These are phyloP conservation scores for Copidosoma floridanum DNA, from an alignment of 1,140 invertebrate species.

Conservation along the genomic window DNA sequence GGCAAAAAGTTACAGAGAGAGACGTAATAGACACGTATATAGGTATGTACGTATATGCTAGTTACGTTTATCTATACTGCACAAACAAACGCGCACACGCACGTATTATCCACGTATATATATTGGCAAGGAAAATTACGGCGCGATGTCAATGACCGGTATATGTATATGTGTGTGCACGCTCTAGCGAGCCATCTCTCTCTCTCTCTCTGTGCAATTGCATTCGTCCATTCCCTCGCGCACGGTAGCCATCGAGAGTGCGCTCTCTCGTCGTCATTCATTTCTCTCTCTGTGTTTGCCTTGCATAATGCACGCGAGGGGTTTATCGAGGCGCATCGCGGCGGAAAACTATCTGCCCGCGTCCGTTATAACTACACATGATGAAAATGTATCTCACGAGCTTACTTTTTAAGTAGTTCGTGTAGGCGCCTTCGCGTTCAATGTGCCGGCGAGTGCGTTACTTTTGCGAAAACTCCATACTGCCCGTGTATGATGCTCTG, in stretches of 20 bases:
- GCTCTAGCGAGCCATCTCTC: conserved; percentile 15
- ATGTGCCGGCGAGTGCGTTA: no score
- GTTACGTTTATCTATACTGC: no score
- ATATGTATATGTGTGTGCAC: no score
- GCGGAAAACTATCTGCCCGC: background rate
- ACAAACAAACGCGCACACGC: no score
- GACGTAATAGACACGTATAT: no score
- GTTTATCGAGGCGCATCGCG: background rate
- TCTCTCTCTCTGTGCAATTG: conserved; percentile 9
- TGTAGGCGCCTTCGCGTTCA: no score
- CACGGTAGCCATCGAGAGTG: conserved; percentile 12
- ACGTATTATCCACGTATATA: no score
- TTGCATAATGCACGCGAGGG: conserved; percentile 8
- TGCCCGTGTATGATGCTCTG: no score
- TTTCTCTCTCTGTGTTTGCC: background rate
- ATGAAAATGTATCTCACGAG: background rate
- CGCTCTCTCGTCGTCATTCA: conserved; percentile 8
- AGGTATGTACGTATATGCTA: no score
- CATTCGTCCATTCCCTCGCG: background rate
- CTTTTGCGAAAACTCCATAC: no score
- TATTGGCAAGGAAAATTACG: conserved; percentile 52
- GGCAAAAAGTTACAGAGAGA: no score
- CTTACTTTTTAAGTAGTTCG: background rate
- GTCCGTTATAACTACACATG: background rate
- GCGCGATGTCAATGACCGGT: conserved; percentile 52